Evolutionary conservation across 2,888 invertebrate species (phyloP), one percentile per base, ranked within the genome.

Genomic region (Lasioglossum leucozonium): DNA sequence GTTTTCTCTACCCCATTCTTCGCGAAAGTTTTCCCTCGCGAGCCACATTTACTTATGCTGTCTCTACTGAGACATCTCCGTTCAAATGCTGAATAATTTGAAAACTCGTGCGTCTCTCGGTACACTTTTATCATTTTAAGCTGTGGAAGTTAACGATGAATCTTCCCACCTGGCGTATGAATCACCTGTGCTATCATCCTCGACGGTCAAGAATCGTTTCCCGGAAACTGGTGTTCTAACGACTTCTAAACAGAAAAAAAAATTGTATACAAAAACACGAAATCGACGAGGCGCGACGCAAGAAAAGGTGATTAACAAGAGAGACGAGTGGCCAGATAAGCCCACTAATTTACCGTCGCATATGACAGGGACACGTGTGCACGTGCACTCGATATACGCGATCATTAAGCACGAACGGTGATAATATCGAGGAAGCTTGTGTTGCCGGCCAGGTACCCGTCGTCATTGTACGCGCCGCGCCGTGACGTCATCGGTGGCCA

Each of bases 401-500:
- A 79, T 75, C 79, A 73, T 74, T 83, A 74, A 78, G 79, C 83
- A 67, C 72, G 77, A 71, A 69, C 67, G 34, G 58, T 71, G 82
- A 82, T 85, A 79, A 82, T 78, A 87, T 85, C 87, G 77, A 30
- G 69, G 58, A 75, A 75, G 69, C 72, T 75, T 37, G 74, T 44
- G 82, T 79, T 79, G 72, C 78, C 75, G 65, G 42, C 75, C 69
- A 62, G 69, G 80, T 76, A 76, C 67, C 77, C 72, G 75, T 79
- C 78, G 87, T 82, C 81, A 73, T 77, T 85, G 87, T 79, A 69
- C n/a, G n/a, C n/a, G n/a, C n/a, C n/a, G 3, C 81, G 22, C 37
- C 55, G 58, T 77, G 84, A 82, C 85, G 82, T 84, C 84, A 89
- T 34, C 72, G 47, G 72, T 76, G 78, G 78, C 79, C 88, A 84